A percentile compares a stretch with the other conserved stretches of the same genome.
Conservation (phyloP, 2,888 invertebrate species). For the Cyclophora punctaria region DNA sequence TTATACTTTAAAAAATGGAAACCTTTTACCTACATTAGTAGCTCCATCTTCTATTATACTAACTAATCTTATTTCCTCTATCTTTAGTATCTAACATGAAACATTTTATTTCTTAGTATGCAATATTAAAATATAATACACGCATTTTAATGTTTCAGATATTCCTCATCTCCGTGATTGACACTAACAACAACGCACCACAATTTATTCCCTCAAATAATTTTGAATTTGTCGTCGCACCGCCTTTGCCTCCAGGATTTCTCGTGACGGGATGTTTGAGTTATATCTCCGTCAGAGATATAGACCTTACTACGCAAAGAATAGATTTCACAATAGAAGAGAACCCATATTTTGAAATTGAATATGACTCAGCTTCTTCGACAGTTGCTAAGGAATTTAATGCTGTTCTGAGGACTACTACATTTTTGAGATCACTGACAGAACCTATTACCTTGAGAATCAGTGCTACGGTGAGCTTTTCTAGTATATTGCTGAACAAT, state of each 20-base stretch:
- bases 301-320: slow-evolving; percentile 66
- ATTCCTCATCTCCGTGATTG: slow-evolving; percentile 45
- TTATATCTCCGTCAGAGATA: slow-evolving; percentile 59
- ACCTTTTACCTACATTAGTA: too few species aligned
- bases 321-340: slow-evolving; percentile 51
- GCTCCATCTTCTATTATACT: too few species aligned
- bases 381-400: slow-evolving; percentile 45
- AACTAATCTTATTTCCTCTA: too few species aligned
- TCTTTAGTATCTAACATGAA: too few species aligned
- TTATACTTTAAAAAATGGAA: too few species aligned
- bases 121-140: too few species aligned
- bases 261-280: slow-evolving; percentile 56
- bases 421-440: slow-evolving; percentile 47
- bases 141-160: slow-evolving; percentile 40
- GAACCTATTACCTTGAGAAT: slow-evolving; percentile 45
- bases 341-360: slow-evolving; percentile 52
- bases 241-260: slow-evolving; percentile 62
- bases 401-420: slow-evolving; percentile 43
- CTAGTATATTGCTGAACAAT: too few species aligned
- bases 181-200: slow-evolving; percentile 70
- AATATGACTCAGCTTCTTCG: slow-evolving; percentile 30
- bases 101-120: too few species aligned
- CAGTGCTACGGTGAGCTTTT: slow-evolving; percentile 52
- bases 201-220: slow-evolving; percentile 36
- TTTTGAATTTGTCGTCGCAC: slow-evolving; percentile 54